Base-by-base conservation (phyloP, 1,140 invertebrate species). In the Charaxes varanes region DNA sequence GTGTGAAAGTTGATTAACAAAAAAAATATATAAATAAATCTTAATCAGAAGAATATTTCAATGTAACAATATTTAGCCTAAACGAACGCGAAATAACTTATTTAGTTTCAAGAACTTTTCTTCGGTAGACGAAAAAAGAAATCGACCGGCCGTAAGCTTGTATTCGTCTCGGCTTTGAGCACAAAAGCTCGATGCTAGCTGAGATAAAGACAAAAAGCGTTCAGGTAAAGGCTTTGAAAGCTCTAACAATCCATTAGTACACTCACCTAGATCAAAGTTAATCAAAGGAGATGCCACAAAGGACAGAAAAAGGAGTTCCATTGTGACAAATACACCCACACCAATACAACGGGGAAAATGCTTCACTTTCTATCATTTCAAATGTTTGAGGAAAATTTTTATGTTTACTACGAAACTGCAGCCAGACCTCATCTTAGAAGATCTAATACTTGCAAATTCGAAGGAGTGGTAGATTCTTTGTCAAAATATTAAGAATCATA, bases 221-320 rank as follows among this genome's bases (percentile, higher is more conserved):
- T 56, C 65, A 68, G 60, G 62, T 62, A 45, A 56, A 62, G 44
- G 54, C 52, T 53, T 53, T 56, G 44, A 58, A 32, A 41, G 51
- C 24, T 43, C 35, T 33, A 41, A 70, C 64, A 76, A 76, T 76
- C 71, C 68, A 76, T 76, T 76, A 76, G 66, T 48, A 47, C 49
- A 56, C 70, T 70, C 61, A 70, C 66, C 69, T 69, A 79, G 53
- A 79, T 79, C 74, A 79, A 79, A 79, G 74, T 74, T 79, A 79
- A 79, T 79, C 74, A 74, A 70, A 73, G 58, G 59, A 53, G 50
- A 53, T 37, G 35, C 51, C 58, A 69, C 62, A 69, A 72, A 68
- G 56, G 59, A 72, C 56, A 64, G 57, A 66, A 72, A 74, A 73
- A 68, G 61, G 60, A 72, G 56, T 70, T 53, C 62, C 61, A 67